Conservation (phyloP, 2,797 vertebrate species). For the Tragelaphus eurycerus region DNA sequence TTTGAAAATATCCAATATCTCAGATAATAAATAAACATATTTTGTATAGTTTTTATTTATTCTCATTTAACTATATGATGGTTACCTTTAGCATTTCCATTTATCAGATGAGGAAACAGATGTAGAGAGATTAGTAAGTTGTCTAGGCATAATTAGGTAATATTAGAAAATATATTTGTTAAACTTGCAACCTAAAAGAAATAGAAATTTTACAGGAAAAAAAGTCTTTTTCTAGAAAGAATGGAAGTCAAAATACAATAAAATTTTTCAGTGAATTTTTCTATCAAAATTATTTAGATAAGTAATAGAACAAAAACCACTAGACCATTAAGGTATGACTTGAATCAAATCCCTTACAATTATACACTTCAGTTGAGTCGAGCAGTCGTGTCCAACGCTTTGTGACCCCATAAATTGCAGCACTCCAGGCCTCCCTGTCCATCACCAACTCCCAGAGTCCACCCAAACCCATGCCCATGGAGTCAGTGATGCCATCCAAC, state of each 20-base stretch:
- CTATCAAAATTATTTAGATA: background rate
- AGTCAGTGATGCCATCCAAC: no score
- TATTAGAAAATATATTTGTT: background rate
- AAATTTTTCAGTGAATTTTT: background rate
- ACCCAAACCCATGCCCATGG: no score
- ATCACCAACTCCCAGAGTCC: no score
- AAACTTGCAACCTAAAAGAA: background rate
- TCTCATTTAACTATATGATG: background rate
- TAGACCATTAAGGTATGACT: background rate
- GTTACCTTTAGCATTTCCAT: background rate
- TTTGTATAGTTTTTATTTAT: background rate
- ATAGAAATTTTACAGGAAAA: background rate
- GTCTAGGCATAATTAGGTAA: background rate
- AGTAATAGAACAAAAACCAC: background rate
- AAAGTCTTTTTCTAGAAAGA: background rate
- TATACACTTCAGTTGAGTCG: background rate
- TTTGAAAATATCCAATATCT: background rate
- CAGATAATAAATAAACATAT: background rate
- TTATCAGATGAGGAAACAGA: background rate
- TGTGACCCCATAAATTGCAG: no score
- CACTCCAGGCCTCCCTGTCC: no score
- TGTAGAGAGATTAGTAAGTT: background rate
- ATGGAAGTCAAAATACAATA: background rate
- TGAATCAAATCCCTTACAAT: background rate
- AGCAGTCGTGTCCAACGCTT: fast-evolving